phyloP scores from a whole-genome alignment of 2,888 invertebrate genomes.

The Eristalis arbustorum region DNA sequence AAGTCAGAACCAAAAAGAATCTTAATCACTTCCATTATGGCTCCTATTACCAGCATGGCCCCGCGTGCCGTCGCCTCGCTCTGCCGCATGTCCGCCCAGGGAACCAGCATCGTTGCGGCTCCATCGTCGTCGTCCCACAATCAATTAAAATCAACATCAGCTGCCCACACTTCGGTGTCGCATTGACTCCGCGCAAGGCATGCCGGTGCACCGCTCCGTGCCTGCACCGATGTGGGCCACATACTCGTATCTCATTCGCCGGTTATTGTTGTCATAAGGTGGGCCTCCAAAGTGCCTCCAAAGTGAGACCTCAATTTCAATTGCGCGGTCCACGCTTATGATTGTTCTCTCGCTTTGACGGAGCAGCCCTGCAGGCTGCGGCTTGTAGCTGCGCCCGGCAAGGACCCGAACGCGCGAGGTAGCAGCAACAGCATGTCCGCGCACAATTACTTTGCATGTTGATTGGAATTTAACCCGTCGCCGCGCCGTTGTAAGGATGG shows the following conservation, averaged over 20 bases:
- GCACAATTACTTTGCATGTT: slow-evolving; percentile 70
- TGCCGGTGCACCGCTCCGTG: slow-evolving; percentile 23
- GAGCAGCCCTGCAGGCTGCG: slow-evolving; percentile 24
- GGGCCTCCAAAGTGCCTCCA: slow-evolving; percentile 23
- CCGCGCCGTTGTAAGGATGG: slow-evolving; percentile 32
- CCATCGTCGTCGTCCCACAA: slow-evolving; percentile 57
- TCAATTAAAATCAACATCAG: slow-evolving; percentile 68
- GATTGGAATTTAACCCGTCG: slow-evolving; percentile 67
- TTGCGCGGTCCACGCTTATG: slow-evolving; percentile 43
- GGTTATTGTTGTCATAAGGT: slow-evolving; percentile 61
- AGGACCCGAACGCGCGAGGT: slow-evolving; percentile 38
- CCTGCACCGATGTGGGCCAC: slow-evolving; percentile 42
- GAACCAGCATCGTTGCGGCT: neutral
- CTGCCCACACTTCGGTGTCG: slow-evolving; percentile 59
- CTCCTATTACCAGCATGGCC: slow-evolving; percentile 21
- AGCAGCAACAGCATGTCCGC: slow-evolving; percentile 60
- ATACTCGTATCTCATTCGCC: slow-evolving; percentile 36
- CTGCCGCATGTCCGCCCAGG: neutral
- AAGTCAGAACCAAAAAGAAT: slow-evolving; percentile 30
- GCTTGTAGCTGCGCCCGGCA: neutral
- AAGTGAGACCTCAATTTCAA: slow-evolving; percentile 59
- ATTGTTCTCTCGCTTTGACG: slow-evolving; percentile 61
- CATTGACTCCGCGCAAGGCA: slow-evolving; percentile 24
- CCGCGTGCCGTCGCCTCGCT: neutral
- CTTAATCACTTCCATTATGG: slow-evolving; percentile 53